Base-by-base conservation (phyloP, 1,140 invertebrate genomes). In the Calephelis virginiensis region DNA sequence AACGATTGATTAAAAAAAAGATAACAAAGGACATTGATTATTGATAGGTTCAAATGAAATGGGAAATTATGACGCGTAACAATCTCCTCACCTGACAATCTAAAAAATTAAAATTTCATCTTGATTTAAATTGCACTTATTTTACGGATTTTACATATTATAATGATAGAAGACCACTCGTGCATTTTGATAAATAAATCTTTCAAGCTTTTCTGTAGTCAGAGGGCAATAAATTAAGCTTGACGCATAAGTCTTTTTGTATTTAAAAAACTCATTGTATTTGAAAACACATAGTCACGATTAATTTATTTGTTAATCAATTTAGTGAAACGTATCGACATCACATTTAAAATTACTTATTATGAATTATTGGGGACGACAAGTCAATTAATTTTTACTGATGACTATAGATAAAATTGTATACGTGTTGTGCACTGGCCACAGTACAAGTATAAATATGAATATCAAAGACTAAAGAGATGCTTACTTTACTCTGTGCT, bases 391-490 rank as follows among this genome's bases (percentile, higher is more conserved):
- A 12, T 50, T 59, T 63, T 38, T n/a, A 59, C 12, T 59, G 6
- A 12, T 37, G 53, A 59, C 47, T 76, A 61, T 68, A 70, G 64
- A 68, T 72, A 67, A 64, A 73, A 69, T 61, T 75, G 72, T 73
- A 73, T 75, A 75, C 76, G 76, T 77, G 71, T 73, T 72, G 66
- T 66, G 49, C 63, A 63, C n/a, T 47, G 12, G 62, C 66, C 74
- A 76, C 67, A 76, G 67, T 69, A 17, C 67, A 68, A 71, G 4
- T 63, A 62, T 60, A 60, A 7, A 8, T 40, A 40, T 8, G 6
- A 40, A 40, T 17, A 40, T 8, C 40, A 40, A 40, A 40, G 40
- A 40, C 6, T 40, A 40, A 7, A 40, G 8, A 7, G 7, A 40
- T 7, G 7, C 38, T 40, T 40, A 40, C 7, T 40, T n/a, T n/a